Conservation (phyloP, 2,888 invertebrate genomes). For the Lacanobia oleracea region DNA sequence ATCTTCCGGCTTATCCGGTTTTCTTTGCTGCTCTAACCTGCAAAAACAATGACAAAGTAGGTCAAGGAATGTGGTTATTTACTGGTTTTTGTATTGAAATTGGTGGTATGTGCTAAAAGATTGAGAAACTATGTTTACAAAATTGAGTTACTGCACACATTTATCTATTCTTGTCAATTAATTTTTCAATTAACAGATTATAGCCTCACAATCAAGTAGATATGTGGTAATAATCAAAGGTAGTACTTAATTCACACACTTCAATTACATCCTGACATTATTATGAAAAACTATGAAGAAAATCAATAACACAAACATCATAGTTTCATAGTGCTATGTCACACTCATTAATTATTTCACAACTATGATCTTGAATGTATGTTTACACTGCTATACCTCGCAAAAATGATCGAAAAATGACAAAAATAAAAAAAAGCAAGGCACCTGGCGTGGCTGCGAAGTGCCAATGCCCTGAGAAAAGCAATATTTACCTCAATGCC, state of each 20-base stretch:
- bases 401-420: slow-evolving; percentile 35
- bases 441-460: slow-evolving; percentile 35
- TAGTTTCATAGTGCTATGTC: slow-evolving; percentile 6
- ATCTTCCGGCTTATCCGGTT: slow-evolving; percentile 97
- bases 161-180: neutral
- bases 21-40: slow-evolving; percentile 93
- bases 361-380: neutral
- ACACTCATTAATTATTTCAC: neutral
- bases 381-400: slow-evolving; percentile 7
- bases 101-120: neutral
- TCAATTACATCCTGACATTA: slow-evolving; percentile 27
- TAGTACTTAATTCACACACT: slow-evolving; percentile 21
- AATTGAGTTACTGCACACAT: neutral
- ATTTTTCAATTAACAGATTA: neutral
- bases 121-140: neutral
- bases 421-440: slow-evolving; percentile 27
- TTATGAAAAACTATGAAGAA: slow-evolving; percentile 29
- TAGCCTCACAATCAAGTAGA: neutral
- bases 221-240: neutral
- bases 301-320: slow-evolving; percentile 22
- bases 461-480: slow-evolving; percentile 47
- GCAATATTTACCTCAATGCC: slow-evolving; percentile 86
- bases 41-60: slow-evolving; percentile 37
- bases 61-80: slow-evolving; percentile 19
- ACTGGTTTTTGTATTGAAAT: neutral